Conservation (phyloP, 92 coral and sea anemone genomes). For the Diadumene lineata region DNA sequence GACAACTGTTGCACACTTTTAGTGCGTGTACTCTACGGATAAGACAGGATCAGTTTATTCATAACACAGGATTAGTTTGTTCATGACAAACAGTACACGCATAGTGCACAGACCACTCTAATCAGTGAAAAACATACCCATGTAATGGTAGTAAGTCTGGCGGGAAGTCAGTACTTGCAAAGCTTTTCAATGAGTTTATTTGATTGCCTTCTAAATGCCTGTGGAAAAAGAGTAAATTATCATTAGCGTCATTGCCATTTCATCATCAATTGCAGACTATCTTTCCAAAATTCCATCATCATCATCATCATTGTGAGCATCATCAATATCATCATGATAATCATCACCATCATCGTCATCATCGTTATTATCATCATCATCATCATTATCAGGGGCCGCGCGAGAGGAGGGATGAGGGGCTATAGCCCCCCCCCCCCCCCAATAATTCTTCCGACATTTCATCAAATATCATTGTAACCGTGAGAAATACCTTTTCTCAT, state of each 20-base stretch:
- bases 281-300: not conserved
- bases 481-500: too few species aligned
- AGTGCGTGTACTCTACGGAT: too few species aligned
- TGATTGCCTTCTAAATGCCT: slow-evolving; percentile 83
- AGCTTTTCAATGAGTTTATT: slow-evolving; percentile 75
- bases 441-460: not conserved
- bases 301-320: not conserved
- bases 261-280: not conserved
- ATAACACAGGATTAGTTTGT: slow-evolving; percentile 4
- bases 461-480: not conserved
- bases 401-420: too few species aligned
- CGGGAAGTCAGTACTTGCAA: slow-evolving; percentile 79
- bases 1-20: too few species aligned
- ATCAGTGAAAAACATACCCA: slow-evolving; percentile 47
- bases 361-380: not conserved
- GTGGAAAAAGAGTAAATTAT: not conserved
- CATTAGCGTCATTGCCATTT: not conserved
- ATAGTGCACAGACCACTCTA: not conserved
- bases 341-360: not conserved
- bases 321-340: not conserved
- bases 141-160: slow-evolving; percentile 67
- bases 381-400: not conserved
- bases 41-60: too few species aligned
- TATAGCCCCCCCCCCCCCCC: not conserved
- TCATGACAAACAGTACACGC: not conserved